Conservation (phyloP, 2,113 vertebrate genomes). For the Tautogolabrus adspersus region DNA sequence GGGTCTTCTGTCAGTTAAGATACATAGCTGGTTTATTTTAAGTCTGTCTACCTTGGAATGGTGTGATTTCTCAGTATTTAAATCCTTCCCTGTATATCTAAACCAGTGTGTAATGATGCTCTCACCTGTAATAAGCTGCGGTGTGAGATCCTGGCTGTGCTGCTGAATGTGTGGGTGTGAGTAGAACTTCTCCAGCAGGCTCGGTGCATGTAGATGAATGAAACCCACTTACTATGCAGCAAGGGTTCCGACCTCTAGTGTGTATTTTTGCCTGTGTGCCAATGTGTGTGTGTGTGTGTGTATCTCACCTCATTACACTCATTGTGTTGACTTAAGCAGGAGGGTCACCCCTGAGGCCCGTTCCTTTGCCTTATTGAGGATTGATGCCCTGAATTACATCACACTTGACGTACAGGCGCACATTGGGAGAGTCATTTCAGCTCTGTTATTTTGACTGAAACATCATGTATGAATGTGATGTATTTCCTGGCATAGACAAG, state of each 20-base stretch:
- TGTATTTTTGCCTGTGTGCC: conserved; percentile 21
- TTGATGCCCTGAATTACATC: conserved; percentile 66
- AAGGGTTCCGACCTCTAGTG: conserved; percentile 51
- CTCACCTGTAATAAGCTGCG: conserved; percentile 52
- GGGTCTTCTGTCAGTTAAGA: neutral
- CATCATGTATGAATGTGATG: neutral
- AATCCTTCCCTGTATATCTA: neutral
- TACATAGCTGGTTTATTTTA: neutral
- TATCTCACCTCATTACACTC: conserved; percentile 75
- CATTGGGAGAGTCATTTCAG: conserved; percentile 30
- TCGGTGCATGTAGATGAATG: conserved; percentile 78
- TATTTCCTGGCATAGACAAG: conserved; percentile 11
- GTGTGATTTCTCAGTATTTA: neutral
- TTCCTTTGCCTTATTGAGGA: conserved; percentile 64
- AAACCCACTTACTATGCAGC: conserved; percentile 77
- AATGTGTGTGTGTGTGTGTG: conserved; percentile 9
- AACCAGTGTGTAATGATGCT: conserved; percentile 2
- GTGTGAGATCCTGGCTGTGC: conserved; percentile 22
- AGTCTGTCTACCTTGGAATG: neutral
- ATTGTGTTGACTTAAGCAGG: conserved; percentile 78
- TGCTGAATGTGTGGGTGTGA: conserved; percentile 64
- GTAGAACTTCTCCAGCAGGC: conserved; percentile 58
- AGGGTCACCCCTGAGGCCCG: conserved; percentile 67
- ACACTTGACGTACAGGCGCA: conserved; percentile 5
- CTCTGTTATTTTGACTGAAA: conserved; percentile 17